Evolutionary conservation across 2,113 vertebrate genomes (phyloP).

Genomic region (Cottus gobio): DNA sequence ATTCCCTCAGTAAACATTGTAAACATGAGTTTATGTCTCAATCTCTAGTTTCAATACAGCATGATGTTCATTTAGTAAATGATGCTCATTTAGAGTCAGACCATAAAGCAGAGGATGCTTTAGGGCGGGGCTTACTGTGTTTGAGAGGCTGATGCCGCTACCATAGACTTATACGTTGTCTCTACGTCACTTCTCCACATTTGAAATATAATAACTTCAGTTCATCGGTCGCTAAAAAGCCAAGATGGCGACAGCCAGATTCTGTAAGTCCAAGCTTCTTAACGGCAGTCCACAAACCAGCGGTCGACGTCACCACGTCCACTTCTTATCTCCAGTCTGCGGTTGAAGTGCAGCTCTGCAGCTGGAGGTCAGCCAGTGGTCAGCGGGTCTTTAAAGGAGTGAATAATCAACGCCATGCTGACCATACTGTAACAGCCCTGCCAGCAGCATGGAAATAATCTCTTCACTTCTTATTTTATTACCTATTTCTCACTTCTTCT

Average conservation of each 20-base stretch:
- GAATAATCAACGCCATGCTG: conserved; percentile 31
- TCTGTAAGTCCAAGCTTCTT: background rate
- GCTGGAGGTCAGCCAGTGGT: conserved; percentile 25
- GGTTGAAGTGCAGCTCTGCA: background rate
- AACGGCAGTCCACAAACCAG: background rate
- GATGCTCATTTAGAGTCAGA: background rate
- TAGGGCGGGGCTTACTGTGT: background rate
- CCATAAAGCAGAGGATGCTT: background rate
- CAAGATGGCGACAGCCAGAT: background rate
- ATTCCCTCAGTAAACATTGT: background rate
- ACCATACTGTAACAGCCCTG: conserved; percentile 37
- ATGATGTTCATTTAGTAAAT: no score
- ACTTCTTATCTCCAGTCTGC: background rate
- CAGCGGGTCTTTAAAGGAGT: conserved; percentile 37
- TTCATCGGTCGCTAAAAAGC: background rate
- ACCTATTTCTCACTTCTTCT: conserved; percentile 42
- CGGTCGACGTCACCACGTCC: background rate
- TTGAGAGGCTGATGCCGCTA: background rate
- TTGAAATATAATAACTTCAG: background rate
- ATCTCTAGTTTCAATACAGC: no score
- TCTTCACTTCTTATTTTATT: conserved; percentile 49
- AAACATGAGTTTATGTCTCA: no score
- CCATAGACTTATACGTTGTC: background rate
- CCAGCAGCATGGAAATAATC: conserved; percentile 51
- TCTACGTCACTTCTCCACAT: background rate